Evolutionary conservation across 2,113 vertebrate species (phyloP), one percentile per base, ranked within the genome.

Genomic region (Cromileptes altivelis): DNA sequence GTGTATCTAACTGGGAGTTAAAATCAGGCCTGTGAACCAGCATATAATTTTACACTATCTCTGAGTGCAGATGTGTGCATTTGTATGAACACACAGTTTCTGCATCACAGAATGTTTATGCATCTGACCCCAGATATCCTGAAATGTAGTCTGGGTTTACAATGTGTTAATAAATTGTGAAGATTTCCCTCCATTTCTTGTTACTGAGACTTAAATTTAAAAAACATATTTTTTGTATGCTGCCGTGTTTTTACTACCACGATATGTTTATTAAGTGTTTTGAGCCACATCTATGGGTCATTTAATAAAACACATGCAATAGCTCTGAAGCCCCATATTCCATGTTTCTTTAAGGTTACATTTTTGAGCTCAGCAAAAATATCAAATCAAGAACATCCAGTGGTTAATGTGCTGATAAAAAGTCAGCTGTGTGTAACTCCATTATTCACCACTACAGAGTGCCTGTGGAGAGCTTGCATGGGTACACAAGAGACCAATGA

Each of bases 221-320:
- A 23, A 18, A 71, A 85, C 68, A 72, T 79, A 61, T 86, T 84
- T 70, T 89, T 89, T 90, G 50, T 87, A 91, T 3, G 18, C 70
- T 57, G 67, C 61, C 76, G 80, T 78, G 60, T 89, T 89, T 87
- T 56, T 84, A 67, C 71, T 71, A 78, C 37, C 3, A 0, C 79
- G 7, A 78, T n/a, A 56, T 78, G 58, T 84, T 84, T 49, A 60
- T 70, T 30, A 47, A 30, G 2, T 25, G 33, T 42, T 52, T 78
- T 61, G 64, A 86, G 14, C 45, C 55, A 25, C 55, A 62, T 14
- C 8, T 71, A 33, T 84, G 47, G 47, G n/a, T 78, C 13, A 57
- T 18, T 61, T 15, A 84, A 80, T 74, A 86, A 86, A 86, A 88
- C 47, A 73, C 60, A 68, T 80, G 72, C 64, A 75, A 61, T 63